Evolutionary conservation across 2,113 vertebrate genomes (phyloP), one percentile per base, ranked within the genome.

Genomic region (Platichthys flesus): DNA sequence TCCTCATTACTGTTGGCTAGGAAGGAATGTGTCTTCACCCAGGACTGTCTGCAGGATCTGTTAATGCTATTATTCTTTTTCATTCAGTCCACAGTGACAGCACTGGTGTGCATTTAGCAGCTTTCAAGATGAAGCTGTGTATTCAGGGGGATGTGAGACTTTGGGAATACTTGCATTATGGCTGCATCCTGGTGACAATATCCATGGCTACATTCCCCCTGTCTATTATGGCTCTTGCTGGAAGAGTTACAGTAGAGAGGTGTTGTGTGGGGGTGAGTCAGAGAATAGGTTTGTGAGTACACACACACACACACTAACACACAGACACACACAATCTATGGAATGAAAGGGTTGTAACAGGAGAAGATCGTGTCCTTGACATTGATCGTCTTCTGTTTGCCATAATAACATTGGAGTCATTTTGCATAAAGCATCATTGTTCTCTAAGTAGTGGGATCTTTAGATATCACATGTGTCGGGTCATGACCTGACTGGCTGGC

Each of bases 251-350:
- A 83, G 64, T 31, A 45, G 74, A 83, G 77, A 82, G 67, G 79
- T 79, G 72, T 61, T 26, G 61, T 24, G 45, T 58, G 14, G n/a
- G 58, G 61, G 57, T 89, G 88, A 91, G 82, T 92, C 89, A 91
- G 51, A 76, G 49, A 79, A 71, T 54, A 67, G 58, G 49, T 42
- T 67, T 51, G 28, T 6, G 37, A 63, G 69, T 16, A 66, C 61
- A 66, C 42, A 60, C 59, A 66, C 61, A 66, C 42, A 60, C 59
- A 49, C 71, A 60, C 24, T 1, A 52, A 67, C 47, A 37, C 62
- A 16, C 24, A 24, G 24, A 24, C 14, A 9, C 67, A 65, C 40
- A 55, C 18, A 58, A 23, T 24, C 21, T 72, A 67, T 64, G 28
- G 75, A 71, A 74, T 78, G 42, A 82, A 49, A 64, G 57, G 14